These are phyloP conservation scores for Zophobas atratus DNA, from an alignment of 1,140 invertebrate genomes.

Conservation along the genomic window DNA sequence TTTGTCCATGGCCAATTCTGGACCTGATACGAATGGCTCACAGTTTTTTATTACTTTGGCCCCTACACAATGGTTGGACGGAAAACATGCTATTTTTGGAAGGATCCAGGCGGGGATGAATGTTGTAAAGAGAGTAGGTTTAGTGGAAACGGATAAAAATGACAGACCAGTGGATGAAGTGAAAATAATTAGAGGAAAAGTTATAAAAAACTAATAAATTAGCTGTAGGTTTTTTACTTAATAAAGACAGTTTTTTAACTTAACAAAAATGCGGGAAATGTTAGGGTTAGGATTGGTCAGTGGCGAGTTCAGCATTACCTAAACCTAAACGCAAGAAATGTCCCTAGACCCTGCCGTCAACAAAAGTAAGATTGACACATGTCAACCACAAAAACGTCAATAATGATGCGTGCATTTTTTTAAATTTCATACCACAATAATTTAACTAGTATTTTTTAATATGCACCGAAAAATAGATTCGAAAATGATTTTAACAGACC, in stretches of 20 bases:
- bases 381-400: too few relatives aligned
- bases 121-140: slow-evolving; percentile 91
- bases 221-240: background rate
- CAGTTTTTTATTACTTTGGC: slow-evolving; percentile 99
- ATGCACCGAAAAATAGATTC: too few relatives aligned
- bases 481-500: too few relatives aligned
- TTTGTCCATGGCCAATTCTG: slow-evolving; percentile 88
- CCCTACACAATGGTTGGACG: slow-evolving; percentile 98
- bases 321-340: too few relatives aligned
- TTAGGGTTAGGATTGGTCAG: too few relatives aligned
- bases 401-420: too few relatives aligned
- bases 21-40: slow-evolving; percentile 96
- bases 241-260: slow-evolving; percentile 8
- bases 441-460: too few relatives aligned
- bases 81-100: slow-evolving; percentile 98
- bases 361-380: too few relatives aligned
- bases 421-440: too few relatives aligned
- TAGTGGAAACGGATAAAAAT: slow-evolving; percentile 93
- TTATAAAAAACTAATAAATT: slow-evolving; percentile 70
- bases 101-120: slow-evolving; percentile 90
- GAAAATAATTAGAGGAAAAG: slow-evolving; percentile 84
- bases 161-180: slow-evolving; percentile 93
- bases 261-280: too few relatives aligned
- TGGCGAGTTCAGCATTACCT: too few relatives aligned
- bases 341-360: too few relatives aligned